These are phyloP conservation scores for Drosophila paulistorum DNA, from an alignment of 1,140 invertebrate genomes.

Conservation along the genomic window DNA sequence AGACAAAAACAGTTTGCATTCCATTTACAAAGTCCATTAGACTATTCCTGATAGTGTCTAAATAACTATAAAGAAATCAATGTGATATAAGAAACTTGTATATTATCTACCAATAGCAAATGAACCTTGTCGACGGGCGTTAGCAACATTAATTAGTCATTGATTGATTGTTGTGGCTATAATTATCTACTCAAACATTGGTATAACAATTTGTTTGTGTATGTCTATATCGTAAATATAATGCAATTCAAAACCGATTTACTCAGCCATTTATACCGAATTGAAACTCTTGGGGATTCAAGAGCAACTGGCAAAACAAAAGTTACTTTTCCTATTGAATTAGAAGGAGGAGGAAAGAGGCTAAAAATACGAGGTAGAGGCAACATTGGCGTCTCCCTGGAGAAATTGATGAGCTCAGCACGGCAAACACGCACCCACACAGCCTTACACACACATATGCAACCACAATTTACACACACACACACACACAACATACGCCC, in stretches of 20 bases:
- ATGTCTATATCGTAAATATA: not conserved
- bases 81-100: too few relatives aligned
- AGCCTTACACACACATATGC: conserved; percentile 18
- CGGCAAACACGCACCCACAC: conserved; percentile 41
- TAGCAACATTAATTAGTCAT: conserved; percentile 9
- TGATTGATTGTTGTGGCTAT: conserved; percentile 12
- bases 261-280: conserved; percentile 6
- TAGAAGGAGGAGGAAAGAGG: not conserved
- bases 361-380: not conserved
- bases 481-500: conserved; percentile 37
- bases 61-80: too few relatives aligned
- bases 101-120: not conserved
- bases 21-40: too few relatives aligned
- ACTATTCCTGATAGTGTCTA: too few relatives aligned
- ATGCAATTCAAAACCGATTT: conserved; percentile 13
- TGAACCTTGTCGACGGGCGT: not conserved
- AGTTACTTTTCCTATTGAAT: conserved; percentile 1
- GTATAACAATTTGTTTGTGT: conserved; percentile 1
- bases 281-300: conserved; percentile 33
- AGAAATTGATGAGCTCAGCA: conserved; percentile 66
- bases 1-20: too few relatives aligned
- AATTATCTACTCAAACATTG: conserved; percentile 10
- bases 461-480: not conserved
- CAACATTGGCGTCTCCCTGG: conserved; percentile 28
- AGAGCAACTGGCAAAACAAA: conserved; percentile 2